phyloP scores from a whole-genome alignment of 2,797 vertebrate species.

The Synanceia verrucosa region DNA sequence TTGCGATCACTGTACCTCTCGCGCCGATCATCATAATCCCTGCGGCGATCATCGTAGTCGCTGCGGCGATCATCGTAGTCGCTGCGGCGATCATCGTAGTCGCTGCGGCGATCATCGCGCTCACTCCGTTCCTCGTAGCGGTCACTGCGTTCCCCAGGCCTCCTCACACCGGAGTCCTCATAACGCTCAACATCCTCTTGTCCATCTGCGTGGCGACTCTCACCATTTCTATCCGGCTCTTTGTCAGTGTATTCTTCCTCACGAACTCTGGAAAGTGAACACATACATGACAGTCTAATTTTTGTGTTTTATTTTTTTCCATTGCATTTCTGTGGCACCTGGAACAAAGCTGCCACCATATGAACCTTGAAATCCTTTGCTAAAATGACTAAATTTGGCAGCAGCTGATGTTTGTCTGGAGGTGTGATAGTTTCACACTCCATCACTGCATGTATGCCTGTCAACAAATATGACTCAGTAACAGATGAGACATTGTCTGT shows the following conservation, averaged over 20 bases:
- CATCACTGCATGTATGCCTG: neutral
- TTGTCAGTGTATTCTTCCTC: slow-evolving; percentile 49
- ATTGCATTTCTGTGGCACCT: neutral
- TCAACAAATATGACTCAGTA: neutral
- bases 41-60: slow-evolving; percentile 39
- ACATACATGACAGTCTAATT: neutral
- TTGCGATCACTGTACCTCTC: slow-evolving; percentile 32
- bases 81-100: neutral
- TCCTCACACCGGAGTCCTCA: slow-evolving; percentile 9
- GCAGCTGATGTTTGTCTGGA: neutral
- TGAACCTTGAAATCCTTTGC: neutral
- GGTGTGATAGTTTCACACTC: neutral
- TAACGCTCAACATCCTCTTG: neutral
- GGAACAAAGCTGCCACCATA: neutral
- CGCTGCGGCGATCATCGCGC: slow-evolving; percentile 17
- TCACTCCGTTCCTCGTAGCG: slow-evolving; percentile 38
- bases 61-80: slow-evolving; percentile 37
- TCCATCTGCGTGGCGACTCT: neutral
- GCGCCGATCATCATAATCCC: slow-evolving; percentile 37
- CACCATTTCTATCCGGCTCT: slow-evolving; percentile 16
- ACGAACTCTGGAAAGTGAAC: slow-evolving; percentile 45
- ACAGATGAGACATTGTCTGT: neutral
- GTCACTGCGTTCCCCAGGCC: neutral
- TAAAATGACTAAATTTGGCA: neutral
- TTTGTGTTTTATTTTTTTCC: neutral